Base-by-base conservation (phyloP, 1,140 invertebrate genomes). In the Euglossa dilemma region DNA sequence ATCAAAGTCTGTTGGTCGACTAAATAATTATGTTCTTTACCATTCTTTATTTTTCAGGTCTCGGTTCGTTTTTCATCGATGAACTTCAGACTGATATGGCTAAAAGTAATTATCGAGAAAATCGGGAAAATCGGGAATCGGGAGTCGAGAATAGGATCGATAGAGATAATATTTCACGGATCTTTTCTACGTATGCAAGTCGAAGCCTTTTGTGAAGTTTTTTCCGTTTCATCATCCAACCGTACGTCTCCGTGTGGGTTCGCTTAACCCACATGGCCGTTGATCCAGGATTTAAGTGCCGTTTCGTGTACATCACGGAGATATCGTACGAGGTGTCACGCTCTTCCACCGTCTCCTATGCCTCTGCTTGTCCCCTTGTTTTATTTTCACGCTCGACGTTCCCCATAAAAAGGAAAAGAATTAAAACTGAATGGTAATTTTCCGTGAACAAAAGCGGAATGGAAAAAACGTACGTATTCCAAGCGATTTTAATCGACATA, bases 241-340 rank as follows among this genome's bases (percentile, higher is more conserved):
- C 75, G 28, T 56, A 12, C 52, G 11, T 28, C 20, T 28, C 63
- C 50, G 23, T 59, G 56, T 16, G 54, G 28, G 8, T 64, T 81
- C 69, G 59, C 69, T 80, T 67, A 82, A 82, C 73, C 80, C 80
- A 82, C 54, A 82, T 82, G 72, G 43, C 36, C 72, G 63, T 28
- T 74, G 59, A 80, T 80, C 63, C 54, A 54, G 16, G 56, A 59
- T 82, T 82, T 75, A 75, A 80, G 70, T 64, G 79, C 28, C 69
- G 78, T 80, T 80, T 80, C 78, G 69, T 57, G 70, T 80, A 80
- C 47, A 73, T 54, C 69, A n/a, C 25, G 4, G 50, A 73, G 57
- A 80, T 50, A 73, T 72, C 70, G 70, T 23, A 45, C 52, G 23
- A 73, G 28, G 69, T 52, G 50, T 63, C 50, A 66, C 70, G 18